Evolutionary conservation across 1,140 invertebrate genomes (phyloP), one percentile per base, ranked within the genome.

Genomic region (Trichonephila clavipes): DNA sequence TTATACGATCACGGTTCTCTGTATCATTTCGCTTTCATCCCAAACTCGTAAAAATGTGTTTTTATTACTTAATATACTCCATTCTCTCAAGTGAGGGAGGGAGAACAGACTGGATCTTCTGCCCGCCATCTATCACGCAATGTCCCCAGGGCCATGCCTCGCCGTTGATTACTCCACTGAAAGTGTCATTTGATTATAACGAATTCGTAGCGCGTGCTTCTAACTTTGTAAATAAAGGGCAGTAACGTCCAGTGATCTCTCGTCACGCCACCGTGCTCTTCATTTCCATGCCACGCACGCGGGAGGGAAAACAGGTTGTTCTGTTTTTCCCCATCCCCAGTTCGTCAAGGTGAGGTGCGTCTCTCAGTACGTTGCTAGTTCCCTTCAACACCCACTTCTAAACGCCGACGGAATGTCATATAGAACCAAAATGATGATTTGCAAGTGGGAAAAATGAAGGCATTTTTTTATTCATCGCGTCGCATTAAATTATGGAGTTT

Each of bases 151-250:
- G 72, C n/a, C 44, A 24, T 12, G 44, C 8, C 44, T 83, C 19
- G 82, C 19, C 61, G 86, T 88, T 88, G 86, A 88, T 88, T 88
- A 88, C 86, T 88, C 86, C 86, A 40, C 40, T 62, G 59, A 40
- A 64, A 88, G 86, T 88, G 86, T 88, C 86, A 88, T 88, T 88
- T 88, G 59, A 62, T 88, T 88, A 64, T 62, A 88, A 88, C 61
- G 86, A 24, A 88, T 88, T 62, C 62, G 28, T 16, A 64, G 86
- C 28, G 86, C 86, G 86, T 88, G 86, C 62, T 64, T 64, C 40
- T 28, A 21, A 21, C 86, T 88, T 88, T 16, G 86, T 88, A 64
- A 64, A 64, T 88, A 88, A 88, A 59, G 82, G 44, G 82, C 82
- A 59, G 82, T 28, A n/a, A 59, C 51, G 82, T 77, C 72, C 72